phyloP scores from a whole-genome alignment of 2,113 vertebrate species.

The Oncorhynchus tshawytscha region DNA sequence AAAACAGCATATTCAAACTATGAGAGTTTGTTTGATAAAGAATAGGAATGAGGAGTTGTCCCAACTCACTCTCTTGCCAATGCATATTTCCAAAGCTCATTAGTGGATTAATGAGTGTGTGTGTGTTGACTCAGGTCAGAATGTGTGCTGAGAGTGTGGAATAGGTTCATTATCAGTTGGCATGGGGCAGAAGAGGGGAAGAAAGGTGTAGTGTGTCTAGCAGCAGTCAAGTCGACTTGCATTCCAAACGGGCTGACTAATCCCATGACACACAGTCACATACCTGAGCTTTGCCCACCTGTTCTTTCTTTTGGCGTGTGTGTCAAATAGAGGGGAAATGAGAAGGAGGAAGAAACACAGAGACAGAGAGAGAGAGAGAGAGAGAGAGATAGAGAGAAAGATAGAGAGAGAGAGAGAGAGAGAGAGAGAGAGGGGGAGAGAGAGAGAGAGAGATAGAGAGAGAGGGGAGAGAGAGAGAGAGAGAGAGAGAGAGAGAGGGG shows the following conservation, averaged over 20 bases:
- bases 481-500: no score
- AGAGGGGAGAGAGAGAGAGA: not conserved
- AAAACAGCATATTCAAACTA: not conserved
- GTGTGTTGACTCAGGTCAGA: slow-evolving; percentile 2
- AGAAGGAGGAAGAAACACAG: not conserved
- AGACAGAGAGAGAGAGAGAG: not conserved
- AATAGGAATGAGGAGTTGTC: not conserved
- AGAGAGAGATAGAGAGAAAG: not conserved
- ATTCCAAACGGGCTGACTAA: slow-evolving; percentile 49
- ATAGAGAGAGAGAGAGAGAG: not conserved
- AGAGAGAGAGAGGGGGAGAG: not conserved
- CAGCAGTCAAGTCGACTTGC: slow-evolving; percentile 2
- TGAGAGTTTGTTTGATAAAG: not conserved
- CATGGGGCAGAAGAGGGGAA: not conserved
- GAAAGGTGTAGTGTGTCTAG: not conserved
- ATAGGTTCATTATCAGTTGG: not conserved
- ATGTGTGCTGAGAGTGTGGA: not conserved
- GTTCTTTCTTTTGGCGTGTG: slow-evolving; percentile 33
- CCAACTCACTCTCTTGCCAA: not conserved
- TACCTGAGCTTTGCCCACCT: slow-evolving; percentile 21
- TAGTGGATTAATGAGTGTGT: not conserved
- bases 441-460: not conserved
- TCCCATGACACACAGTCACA: slow-evolving; percentile 30
- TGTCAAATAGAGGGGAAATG: slow-evolving; percentile 8
- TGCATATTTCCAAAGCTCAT: not conserved